Evolutionary conservation across 1,140 invertebrate species (phyloP), one percentile per base, ranked within the genome.

Genomic region (Carcinoscorpius rotundicauda): DNA sequence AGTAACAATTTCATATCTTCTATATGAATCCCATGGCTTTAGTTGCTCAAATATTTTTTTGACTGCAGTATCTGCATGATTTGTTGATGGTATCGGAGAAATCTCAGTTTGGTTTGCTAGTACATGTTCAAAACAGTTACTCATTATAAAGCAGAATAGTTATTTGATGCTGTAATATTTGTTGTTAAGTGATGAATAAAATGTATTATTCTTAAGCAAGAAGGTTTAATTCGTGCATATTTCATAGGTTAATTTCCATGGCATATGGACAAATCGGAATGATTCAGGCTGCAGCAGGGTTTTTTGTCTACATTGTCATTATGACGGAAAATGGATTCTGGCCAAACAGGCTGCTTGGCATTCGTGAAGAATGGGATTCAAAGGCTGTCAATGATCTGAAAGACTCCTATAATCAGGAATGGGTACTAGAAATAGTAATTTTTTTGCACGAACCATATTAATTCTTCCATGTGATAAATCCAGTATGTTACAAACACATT

Each of bases 201-300:
- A 55, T 6, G n/a, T 55, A 55, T 55, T 6, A 6, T n/a, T n/a
- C 5, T 29, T 62, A 53, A 6, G 29, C 6, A n/a, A 60, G 59
- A 9, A 62, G n/a, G 48, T 1, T 64, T 50, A 58, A 29, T 29
- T 29, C 29, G 2, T 29, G 29, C 29, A 29, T 29, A 29, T 50
- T 67, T 66, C 52, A 64, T 78, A 93, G 90, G 82, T 85, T 95
- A 78, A 94, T 96, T 78, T 93, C 90, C 51, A 74, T 81, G 66
- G 74, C 80, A 3, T 82, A 81, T 71, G 79, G 79, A 60, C 80
- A 81, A 72, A 79, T 80, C 64, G 81, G 81, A 51, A 76, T 81
- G 70, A 79, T 82, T 65, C 78, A 82, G 72, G 76, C 79, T 29
- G 69, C 72, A 10, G 78, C 78, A 60, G 81, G 80, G 3, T 81